Evolutionary conservation across 2,113 vertebrate species (phyloP).

Genomic region (Formicarius rufipectus): DNA sequence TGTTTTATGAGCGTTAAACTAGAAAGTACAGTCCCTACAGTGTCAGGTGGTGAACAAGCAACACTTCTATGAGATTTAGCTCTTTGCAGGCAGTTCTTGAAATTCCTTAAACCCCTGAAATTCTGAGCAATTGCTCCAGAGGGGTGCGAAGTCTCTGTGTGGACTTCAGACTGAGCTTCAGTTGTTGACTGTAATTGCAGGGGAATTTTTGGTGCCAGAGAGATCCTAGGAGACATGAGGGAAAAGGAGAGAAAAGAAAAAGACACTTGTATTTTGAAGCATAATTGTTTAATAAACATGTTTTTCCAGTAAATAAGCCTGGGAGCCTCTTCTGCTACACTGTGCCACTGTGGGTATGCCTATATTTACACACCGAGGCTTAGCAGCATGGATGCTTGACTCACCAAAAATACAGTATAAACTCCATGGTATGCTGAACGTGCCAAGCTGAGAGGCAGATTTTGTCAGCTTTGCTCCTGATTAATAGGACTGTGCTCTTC

Average conservation of each 20-base stretch:
- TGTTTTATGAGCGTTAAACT: constrained; percentile 65
- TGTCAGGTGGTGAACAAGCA: background rate
- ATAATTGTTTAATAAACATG: background rate
- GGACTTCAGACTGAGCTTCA: background rate
- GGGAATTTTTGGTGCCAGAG: background rate
- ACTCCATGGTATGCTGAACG: background rate
- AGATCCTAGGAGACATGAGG: background rate
- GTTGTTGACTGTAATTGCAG: background rate
- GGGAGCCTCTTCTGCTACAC: background rate
- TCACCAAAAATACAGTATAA: background rate
- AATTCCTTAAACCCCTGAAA: background rate
- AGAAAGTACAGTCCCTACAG: constrained; percentile 25
- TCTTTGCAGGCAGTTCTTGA: background rate
- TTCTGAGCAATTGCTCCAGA: background rate
- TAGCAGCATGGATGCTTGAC: background rate
- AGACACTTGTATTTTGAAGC: background rate
- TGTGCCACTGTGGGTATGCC: background rate
- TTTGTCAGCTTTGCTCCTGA: background rate
- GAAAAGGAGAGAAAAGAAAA: background rate
- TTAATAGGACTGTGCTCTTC: background rate
- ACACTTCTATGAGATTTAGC: constrained; percentile 51
- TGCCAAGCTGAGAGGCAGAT: constrained; percentile 6
- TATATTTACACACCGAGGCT: background rate
- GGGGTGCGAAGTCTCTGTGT: background rate
- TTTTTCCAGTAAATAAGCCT: background rate